These are phyloP conservation scores for Loriculus beryllinus DNA, from an alignment of 2,797 vertebrate genomes.

Conservation along the genomic window DNA sequence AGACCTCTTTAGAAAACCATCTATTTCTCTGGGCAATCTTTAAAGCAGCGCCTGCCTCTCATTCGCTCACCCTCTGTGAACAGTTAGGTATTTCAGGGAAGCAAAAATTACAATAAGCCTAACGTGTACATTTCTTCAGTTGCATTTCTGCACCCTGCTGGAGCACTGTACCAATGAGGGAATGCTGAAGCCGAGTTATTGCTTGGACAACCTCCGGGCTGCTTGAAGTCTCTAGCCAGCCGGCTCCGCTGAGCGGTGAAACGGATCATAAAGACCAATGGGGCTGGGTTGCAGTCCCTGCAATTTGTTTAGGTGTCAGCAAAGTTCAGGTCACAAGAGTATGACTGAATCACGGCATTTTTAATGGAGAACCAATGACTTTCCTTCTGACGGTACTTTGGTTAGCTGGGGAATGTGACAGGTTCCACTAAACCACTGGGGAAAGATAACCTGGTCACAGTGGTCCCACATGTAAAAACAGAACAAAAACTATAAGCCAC, in stretches of 20 bases:
- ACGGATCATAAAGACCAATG: slow-evolving; percentile 3
- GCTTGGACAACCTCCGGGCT: slow-evolving; percentile 13
- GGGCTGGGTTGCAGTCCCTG: neutral
- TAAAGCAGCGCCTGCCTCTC: neutral
- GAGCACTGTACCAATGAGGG: neutral
- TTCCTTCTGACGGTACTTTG: neutral
- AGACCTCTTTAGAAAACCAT: neutral
- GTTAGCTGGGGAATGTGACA: neutral
- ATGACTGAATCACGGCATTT: neutral
- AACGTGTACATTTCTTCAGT: neutral
- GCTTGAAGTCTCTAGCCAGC: neutral
- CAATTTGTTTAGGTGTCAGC: slow-evolving; percentile 48
- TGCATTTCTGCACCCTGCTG: neutral
- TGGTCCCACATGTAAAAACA: neutral
- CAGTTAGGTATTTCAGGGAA: slow-evolving; percentile 26
- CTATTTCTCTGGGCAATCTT: neutral
- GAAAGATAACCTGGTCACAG: neutral
- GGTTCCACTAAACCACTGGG: neutral
- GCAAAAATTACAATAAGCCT: slow-evolving; percentile 41
- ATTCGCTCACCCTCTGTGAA: neutral
- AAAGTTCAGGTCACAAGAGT: slow-evolving; percentile 44
- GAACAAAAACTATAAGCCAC: neutral
- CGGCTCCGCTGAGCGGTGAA: neutral
- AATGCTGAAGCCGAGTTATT: neutral
- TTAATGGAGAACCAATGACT: neutral